Percentiles rank a stretch among this genome's conserved stretches.
Conservation (phyloP, 2,797 vertebrate species). For the Sebastes dallii region DNA sequence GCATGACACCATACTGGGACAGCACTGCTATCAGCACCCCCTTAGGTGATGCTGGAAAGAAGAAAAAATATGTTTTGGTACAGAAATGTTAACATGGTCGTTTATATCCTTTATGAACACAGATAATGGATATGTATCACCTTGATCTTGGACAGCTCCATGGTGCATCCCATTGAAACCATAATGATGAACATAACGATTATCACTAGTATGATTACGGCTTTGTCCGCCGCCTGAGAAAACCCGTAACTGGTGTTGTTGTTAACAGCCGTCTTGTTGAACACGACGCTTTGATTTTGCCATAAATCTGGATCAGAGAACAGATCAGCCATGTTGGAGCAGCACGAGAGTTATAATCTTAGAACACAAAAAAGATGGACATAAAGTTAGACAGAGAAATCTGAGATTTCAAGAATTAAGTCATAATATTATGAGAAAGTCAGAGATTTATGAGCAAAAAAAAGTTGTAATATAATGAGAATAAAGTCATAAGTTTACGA, state of each 20-base stretch:
- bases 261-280: slow-evolving; percentile 47
- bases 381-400: not conserved
- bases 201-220: slow-evolving; percentile 52
- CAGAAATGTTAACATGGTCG: not conserved
- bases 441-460: too few relatives aligned
- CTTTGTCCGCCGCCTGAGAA: slow-evolving; percentile 52
- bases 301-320: not conserved
- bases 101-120: too few relatives aligned
- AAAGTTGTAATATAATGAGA: too few relatives aligned
- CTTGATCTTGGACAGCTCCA: slow-evolving; percentile 87
- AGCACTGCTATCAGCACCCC: slow-evolving; percentile 78
- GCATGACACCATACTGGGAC: slow-evolving; percentile 88
- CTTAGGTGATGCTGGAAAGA: slow-evolving; percentile 79
- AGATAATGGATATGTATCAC: slow-evolving; percentile 22
- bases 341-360: not conserved
- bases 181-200: slow-evolving; percentile 70
- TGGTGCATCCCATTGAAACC: slow-evolving; percentile 86
- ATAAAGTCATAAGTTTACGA: too few relatives aligned
- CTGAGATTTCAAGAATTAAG: too few relatives aligned
- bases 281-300: slow-evolving; percentile 10
- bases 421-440: too few relatives aligned
- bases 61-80: not conserved
- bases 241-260: not conserved
- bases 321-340: not conserved
- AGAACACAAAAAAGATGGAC: not conserved